Conservation (phyloP, 2,888 invertebrate genomes). For the Diadegma fenestrale region DNA sequence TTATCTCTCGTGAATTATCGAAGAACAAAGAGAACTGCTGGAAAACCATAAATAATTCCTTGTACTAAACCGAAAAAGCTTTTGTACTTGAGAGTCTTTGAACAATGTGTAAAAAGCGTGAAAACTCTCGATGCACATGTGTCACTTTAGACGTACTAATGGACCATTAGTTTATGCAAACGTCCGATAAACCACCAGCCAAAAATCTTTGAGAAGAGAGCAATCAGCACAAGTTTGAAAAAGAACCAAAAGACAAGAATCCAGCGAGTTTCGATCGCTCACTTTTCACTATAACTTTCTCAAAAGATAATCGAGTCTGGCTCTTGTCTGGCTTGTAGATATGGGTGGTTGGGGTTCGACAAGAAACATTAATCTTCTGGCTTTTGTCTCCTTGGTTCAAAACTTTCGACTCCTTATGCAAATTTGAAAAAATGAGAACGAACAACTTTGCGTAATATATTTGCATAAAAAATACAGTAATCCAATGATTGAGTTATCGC, state of each 20-base stretch:
- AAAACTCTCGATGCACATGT: not conserved
- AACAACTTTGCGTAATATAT: not conserved
- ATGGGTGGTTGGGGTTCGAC: conserved; percentile 33
- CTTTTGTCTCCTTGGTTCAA: conserved; percentile 4
- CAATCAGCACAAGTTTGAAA: not conserved
- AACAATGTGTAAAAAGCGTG: not conserved
- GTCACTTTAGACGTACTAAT: conserved; percentile 29
- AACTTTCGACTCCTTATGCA: not conserved
- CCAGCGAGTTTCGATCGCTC: conserved; percentile 8
- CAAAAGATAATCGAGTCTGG: conserved; percentile 49
- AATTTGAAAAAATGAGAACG: not conserved
- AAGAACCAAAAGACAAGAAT: not conserved
- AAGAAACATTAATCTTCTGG: conserved; percentile 14
- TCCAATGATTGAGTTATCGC: not conserved
- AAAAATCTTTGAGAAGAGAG: not conserved
- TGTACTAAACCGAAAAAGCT: not conserved
- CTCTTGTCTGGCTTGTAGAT: conserved; percentile 31
- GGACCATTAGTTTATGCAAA: conserved; percentile 47
- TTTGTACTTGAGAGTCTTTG: not conserved
- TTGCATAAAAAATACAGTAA: not conserved
- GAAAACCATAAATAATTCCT: conserved; percentile 9
- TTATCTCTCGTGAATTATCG: conserved; percentile 37
- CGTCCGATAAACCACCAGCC: conserved; percentile 27
- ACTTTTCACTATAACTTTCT: conserved; percentile 19
- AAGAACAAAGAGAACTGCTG: not conserved